Base-by-base conservation (phyloP, 2,797 vertebrate genomes). In the Champsocephalus esox region DNA sequence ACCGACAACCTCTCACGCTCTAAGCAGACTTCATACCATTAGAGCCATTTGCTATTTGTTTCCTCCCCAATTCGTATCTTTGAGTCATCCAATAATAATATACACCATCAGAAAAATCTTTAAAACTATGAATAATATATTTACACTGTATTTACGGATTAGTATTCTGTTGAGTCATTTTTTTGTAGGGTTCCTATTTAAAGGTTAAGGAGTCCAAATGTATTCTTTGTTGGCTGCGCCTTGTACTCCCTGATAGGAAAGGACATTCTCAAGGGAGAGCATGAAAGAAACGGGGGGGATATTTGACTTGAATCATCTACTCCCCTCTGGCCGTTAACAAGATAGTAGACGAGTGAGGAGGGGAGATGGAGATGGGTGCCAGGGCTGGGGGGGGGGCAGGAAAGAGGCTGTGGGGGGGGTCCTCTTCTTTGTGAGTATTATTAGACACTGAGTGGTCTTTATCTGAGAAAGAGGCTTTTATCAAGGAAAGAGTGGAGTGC, bases 361-460 rank as follows among this genome's bases (percentile, higher is more conserved):
- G 52, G 41, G 5, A 28, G 41, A 84, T 54, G 34, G 34, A 38
- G 34, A 38, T 38, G 52, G 77, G 73, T 60, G 46, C 32, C 32
- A 57, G 59, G 43, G 19, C 44, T 34, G 48, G 70, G 69, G 49
- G 68, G 44, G 56, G 48, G 52, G 34, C 44, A 81, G 68, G 61
- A 51, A 58, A 13, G 78, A 76, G 73, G 62, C 17, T 11, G 3
- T 14, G 52, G n/a, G 54, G 64, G 24, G 51, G 75, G 82, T 76
- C 78, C 58, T 86, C 79, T 81, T 65, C 85, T 83, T 58, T 51
- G 51, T 55, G 85, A 76, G 54, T 95, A 94, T 95, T 92, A 89
- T 92, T 94, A 94, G 93, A 89, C 68, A 38, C 76, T 80, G 83
- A 92, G 89, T 88, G 90, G 88, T 83, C 91, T 88, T 93, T 94